Base-by-base conservation (phyloP, 2,888 invertebrate species). In the Anthoptus insignis region DNA sequence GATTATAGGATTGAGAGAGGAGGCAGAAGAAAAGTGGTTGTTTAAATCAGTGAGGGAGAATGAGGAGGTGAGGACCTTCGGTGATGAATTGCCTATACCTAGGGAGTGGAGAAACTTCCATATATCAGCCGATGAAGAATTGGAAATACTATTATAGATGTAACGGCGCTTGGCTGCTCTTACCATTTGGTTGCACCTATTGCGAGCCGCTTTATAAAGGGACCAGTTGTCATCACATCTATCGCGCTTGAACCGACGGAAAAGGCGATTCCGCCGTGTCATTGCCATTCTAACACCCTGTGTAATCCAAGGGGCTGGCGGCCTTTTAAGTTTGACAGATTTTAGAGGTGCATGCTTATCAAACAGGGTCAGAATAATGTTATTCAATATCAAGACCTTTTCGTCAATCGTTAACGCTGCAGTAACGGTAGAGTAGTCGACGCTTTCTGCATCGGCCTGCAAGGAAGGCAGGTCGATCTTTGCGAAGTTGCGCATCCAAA, bases 21-120 rank as follows among this genome's bases (percentile, higher is more conserved):
- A 21, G 14, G 27, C 8, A 24, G 14, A 27, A 7, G 56, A 45
- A 19, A 49, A 65, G 32, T 42, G 32, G 5, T 3, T n/a, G 14
- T 42, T 59, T 0, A 60, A 13, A 3, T 45, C 27, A 5, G 57
- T 34, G 2, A 45, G 34, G 14, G 50, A 24, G 14, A 57, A 32
- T 6, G 14, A 5, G 14, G 47, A 22, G 21, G 16, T n/a, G 1
- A 13, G 13, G 4, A 34, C 13, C 11, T 34, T 34, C 34, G 13
- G 34, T 22, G 34, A 13, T 42, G 22, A 47, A n/a, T 54, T 65
- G 27, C 54, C 59, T 5, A 65, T 21, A 21, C 65, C 59, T 1
- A 60, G 16, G 9, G 61, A 59, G 13, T 58, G 54, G 0, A 65
- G 50, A 34, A 67, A 67, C 19, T 53, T 54, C 61, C 65, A 61